A percentile compares a stretch with the other conserved stretches of the same genome.
These are phyloP conservation scores for Percopsis omiscomaycus DNA, from an alignment of 2,797 vertebrate species.

Conservation along the genomic window DNA sequence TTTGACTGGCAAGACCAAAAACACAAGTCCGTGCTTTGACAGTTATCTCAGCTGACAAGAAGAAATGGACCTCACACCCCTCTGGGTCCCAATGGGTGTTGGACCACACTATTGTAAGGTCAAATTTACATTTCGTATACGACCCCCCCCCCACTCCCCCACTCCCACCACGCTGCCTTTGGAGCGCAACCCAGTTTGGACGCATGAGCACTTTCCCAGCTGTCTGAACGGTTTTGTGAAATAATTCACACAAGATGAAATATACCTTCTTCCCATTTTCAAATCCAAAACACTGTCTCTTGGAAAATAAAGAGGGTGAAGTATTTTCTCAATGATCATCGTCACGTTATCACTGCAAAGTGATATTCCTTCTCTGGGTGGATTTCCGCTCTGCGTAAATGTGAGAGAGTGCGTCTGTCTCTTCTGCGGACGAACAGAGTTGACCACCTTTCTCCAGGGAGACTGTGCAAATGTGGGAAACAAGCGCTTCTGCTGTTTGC, in stretches of 20 bases:
- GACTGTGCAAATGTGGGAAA: constrained; percentile 62
- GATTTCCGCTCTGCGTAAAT: constrained; percentile 24
- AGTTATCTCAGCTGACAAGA: constrained; percentile 12
- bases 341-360: constrained; percentile 12
- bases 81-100: constrained; percentile 1
- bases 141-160: not conserved
- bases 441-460: constrained; percentile 60
- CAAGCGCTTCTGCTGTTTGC: constrained; percentile 39
- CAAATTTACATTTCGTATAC: constrained; percentile 10
- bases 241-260: constrained; percentile 4
- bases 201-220: constrained; percentile 5
- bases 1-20: constrained; percentile 12
- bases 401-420: constrained; percentile 38
- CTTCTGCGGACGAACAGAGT: constrained; percentile 28
- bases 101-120: constrained; percentile 4
- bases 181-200: constrained; percentile 12
- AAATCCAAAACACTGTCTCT: constrained; percentile 32
- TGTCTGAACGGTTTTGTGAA: constrained; percentile 15
- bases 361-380: constrained; percentile 6
- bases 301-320: constrained; percentile 11
- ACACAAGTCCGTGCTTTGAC: constrained; percentile 18
- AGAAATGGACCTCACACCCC: constrained; percentile 17
- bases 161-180: not conserved
- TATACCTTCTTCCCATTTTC: constrained; percentile 5
- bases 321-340: constrained; percentile 6